Evolutionary conservation across 2,888 invertebrate species (phyloP), one percentile per base, ranked within the genome.

Genomic region (Platerodrilus igneus): DNA sequence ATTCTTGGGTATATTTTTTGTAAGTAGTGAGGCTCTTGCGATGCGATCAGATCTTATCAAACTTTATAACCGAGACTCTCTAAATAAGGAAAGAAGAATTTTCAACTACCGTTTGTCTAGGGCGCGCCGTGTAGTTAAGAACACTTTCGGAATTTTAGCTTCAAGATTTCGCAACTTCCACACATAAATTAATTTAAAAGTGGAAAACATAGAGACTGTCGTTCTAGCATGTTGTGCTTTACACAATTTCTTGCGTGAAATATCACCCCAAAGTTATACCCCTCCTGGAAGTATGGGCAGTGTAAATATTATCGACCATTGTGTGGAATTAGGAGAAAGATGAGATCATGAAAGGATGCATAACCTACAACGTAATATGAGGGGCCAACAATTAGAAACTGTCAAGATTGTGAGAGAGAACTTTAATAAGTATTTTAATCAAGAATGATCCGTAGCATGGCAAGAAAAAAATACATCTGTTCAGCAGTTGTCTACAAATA

Each of bases 91-190:
- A n/a, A n/a, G n/a, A n/a, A n/a, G n/a, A n/a, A n/a, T n/a, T n/a
- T n/a, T n/a, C n/a, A n/a, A n/a, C n/a, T n/a, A n/a, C n/a, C n/a
- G n/a, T n/a, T n/a, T 25, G 14, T 25, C 25, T 4, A 25, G 7
- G 3, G 25, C 25, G 14, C 25, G 25, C 5, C 25, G 10, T 13
- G 25, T 25, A 3, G 10, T 25, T 25, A 3, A 25, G 25, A 25
- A 25, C 10, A 25, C 4, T 25, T 25, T 25, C 14, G 25, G 9
- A 25, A 25, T 25, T 25, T 25, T 25, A 25, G 11, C 25, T 10
- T 11, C 3, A 25, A 11, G 25, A 25, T 25, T 25, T 25, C 25
- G 11, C 14, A 25, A 13, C 14, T 25, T 25, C 14, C 3, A 7
- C 25, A 8, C 8, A 13, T 11, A n/a, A 25, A 25, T 25, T 10